phyloP scores from a whole-genome alignment of 2,113 vertebrate genomes.

The Sialia sialis region DNA sequence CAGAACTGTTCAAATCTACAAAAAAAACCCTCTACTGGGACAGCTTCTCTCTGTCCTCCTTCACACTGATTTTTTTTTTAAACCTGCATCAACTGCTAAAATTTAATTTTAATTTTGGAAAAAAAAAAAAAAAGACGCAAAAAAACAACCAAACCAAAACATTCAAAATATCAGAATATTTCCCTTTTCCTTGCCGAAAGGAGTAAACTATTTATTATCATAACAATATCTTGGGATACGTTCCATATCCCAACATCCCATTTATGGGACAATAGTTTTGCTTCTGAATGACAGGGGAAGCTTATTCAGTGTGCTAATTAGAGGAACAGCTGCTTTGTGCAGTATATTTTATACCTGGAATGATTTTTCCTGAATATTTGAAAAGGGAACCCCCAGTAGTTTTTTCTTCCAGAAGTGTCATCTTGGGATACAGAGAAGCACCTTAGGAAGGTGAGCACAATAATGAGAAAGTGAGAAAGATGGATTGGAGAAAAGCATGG shows the following conservation, averaged over 20 bases:
- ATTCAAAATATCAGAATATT: not conserved
- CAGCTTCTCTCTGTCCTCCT: not conserved
- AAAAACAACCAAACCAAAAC: not conserved
- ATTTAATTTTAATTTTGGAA: not conserved
- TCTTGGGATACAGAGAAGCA: not conserved
- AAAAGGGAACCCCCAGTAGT: not conserved
- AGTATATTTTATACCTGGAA: not conserved
- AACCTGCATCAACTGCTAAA: not conserved
- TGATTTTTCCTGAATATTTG: not conserved
- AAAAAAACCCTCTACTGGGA: not conserved
- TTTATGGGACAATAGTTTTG: not conserved
- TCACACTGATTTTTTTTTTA: not conserved
- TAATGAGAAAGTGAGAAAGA: not conserved
- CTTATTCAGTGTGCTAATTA: not conserved
- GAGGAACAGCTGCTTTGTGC: not conserved
- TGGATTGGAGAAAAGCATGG: not conserved
- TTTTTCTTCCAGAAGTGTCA: not conserved
- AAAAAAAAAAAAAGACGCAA: not conserved
- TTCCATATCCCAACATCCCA: not conserved
- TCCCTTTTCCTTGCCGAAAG: not conserved
- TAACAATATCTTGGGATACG: not conserved
- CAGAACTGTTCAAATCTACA: not conserved
- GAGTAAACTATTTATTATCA: not conserved
- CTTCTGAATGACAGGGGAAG: not conserved
- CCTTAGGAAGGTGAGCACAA: not conserved